Base-by-base conservation (phyloP, 2,797 vertebrate species). In the Hybognathus amarus region DNA sequence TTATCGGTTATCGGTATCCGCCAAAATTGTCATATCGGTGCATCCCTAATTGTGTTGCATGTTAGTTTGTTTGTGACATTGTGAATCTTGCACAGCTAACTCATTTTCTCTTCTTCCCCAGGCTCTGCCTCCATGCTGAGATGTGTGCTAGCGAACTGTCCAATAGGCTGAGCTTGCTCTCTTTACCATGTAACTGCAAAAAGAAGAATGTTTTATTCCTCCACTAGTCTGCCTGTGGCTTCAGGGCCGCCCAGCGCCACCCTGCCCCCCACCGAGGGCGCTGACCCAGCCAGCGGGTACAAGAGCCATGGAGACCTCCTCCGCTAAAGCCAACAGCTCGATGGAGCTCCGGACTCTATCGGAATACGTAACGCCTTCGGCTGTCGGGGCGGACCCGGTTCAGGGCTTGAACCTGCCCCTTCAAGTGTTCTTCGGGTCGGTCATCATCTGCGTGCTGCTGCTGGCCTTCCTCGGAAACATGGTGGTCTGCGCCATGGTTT, bases 401-500 rank as follows among this genome's bases (percentile, higher is more conserved):
- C 93, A 86, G 73, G 95, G 96, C 79, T 87, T 98, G 68, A 90
- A 91, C 92, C 90, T 97, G 75, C 96, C 97, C 42, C 94, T 99
- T 70, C 97, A 97, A 93, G 93, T 99, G 78, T 95, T 99, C 91
- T 96, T 99, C 88, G 96, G 96, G 87, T 90, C 95, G 69, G 86
- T 93, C 80, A 97, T 98, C 95, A 94, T 96, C 80, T 96, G 93
- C 90, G 96, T 99, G 88, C 90, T 98, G 4, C 92, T 97, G 83
- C 91, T 98, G 88, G 97, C 98, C 54, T 95, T 99, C 86, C 89
- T 97, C 42, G 98, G 98, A 8, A 99, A 99, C 83, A 95, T 97
- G 90, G 97, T 99, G 64, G 97, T 99, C 85, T 99, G 98, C 90
- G 92, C 99, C 87, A 99, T 99, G 97, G 98, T 99, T 84, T 99